phyloP scores from a whole-genome alignment of 2,888 invertebrate species.

The Drosophila paracracens region DNA sequence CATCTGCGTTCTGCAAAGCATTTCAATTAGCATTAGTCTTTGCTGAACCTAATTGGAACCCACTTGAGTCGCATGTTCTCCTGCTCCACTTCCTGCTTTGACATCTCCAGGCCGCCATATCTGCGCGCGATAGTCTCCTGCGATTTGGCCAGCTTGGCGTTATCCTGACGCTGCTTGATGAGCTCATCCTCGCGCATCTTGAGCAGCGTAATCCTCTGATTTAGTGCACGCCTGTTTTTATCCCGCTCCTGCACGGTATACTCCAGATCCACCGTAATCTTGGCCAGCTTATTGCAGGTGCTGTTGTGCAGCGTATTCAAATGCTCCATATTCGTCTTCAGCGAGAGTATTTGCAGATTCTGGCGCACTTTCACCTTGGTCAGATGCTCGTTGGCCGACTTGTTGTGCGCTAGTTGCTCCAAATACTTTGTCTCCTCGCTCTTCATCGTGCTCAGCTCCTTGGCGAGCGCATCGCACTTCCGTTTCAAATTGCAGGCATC shows the following conservation, averaged over 20 bases:
- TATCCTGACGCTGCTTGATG: slow-evolving; percentile 82
- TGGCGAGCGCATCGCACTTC: slow-evolving; percentile 78
- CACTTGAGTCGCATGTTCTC: slow-evolving; percentile 82
- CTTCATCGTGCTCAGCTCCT: slow-evolving; percentile 76
- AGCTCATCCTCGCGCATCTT: slow-evolving; percentile 85
- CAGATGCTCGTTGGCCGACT: slow-evolving; percentile 75
- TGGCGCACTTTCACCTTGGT: slow-evolving; percentile 83
- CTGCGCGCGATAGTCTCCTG: slow-evolving; percentile 83
- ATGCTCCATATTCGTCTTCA: slow-evolving; percentile 83
- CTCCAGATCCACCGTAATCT: slow-evolving; percentile 82
- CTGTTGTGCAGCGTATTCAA: slow-evolving; percentile 82
- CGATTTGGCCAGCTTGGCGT: slow-evolving; percentile 79
- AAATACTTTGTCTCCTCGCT: slow-evolving; percentile 76
- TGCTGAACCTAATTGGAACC: not conserved
- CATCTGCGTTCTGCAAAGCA: slow-evolving; percentile 71
- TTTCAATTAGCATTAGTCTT: not conserved
- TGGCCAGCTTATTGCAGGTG: slow-evolving; percentile 83
- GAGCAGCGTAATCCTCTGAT: slow-evolving; percentile 80
- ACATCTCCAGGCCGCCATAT: slow-evolving; percentile 76
- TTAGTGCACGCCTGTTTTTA: slow-evolving; percentile 79
- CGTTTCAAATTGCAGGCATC: slow-evolving; percentile 83
- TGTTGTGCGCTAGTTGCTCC: slow-evolving; percentile 78
- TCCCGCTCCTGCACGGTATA: slow-evolving; percentile 82
- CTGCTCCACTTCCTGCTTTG: slow-evolving; percentile 76
- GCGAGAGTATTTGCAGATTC: slow-evolving; percentile 83